Evolutionary conservation across 92 coral and sea anemone species (phyloP), one percentile per base, ranked within the genome.

Genomic region (Nematostella vectensis): DNA sequence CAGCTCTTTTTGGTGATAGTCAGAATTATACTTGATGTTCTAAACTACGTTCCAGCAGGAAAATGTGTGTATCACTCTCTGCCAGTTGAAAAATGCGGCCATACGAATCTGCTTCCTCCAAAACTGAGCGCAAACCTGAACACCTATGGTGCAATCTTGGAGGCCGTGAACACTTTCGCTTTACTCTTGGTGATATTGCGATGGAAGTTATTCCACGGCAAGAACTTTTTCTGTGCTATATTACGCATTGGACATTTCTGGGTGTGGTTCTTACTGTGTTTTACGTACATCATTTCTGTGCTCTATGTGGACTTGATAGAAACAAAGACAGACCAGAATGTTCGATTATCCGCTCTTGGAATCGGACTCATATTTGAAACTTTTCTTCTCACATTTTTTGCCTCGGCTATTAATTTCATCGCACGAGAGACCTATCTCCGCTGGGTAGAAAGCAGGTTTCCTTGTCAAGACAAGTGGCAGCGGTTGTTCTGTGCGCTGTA

Each of bases 181-280:
- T 63, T 78, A 11, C 33, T 83, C 12, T 2, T 30, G 2, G 59
- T 59, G 13, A 47, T 83, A 20, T 72, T 83, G 49, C 48, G 40
- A 3, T 83, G 91, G 91, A 58, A 52, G 31, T 26, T 38, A 29
- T 83, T 83, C 56, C 40, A 61, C 69, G 53, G 52, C 17, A 62
- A 24, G 44, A 62, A 73, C 47, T 83, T 36, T 40, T 52, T 57
- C 31, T 19, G 37, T 11, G 86, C 86, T 20, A 53, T 83, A 10
- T 50, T 53, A 48, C 61, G 74, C 2, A 74, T 83, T 20, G 85
- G 85, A 21, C 81, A 78, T 33, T 83, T 78, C 68, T 83, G 91
- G 91, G 81, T 78, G 27, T 83, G 91, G 91, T 62, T 70, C 18
- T 17, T 83, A 3, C 54, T 72, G 0, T 55, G 67, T 25, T 12